phyloP scores from a whole-genome alignment of 2,888 invertebrate species.

The Mechanitis mazaeus region DNA sequence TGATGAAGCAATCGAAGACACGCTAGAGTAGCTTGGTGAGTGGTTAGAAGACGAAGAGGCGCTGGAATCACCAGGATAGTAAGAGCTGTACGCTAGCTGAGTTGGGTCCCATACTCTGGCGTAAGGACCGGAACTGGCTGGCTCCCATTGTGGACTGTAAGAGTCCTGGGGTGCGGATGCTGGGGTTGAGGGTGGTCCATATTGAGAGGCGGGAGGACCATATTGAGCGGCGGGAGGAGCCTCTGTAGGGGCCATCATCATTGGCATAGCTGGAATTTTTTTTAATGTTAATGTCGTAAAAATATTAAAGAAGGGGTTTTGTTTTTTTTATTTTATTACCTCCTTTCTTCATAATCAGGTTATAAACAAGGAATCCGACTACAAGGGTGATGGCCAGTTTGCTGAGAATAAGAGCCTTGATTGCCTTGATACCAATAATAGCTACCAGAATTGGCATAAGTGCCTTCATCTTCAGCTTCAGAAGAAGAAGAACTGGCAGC shows the following conservation, averaged over 20 bases:
- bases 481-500: constrained; percentile 84
- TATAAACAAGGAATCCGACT: constrained; percentile 87
- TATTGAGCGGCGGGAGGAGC: constrained; percentile 80
- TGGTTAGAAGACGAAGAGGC: constrained; percentile 76
- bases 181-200: constrained; percentile 68
- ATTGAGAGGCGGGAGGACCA: constrained; percentile 81
- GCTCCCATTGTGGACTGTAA: constrained; percentile 85
- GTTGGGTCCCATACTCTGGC: constrained; percentile 86
- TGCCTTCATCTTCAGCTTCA: constrained; percentile 90
- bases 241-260: constrained; percentile 80
- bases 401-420: constrained; percentile 89
- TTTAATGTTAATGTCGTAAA: neutral
- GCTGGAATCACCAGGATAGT: constrained; percentile 80
- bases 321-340: constrained; percentile 61
- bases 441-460: constrained; percentile 88
- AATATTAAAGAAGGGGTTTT: neutral
- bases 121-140: constrained; percentile 84
- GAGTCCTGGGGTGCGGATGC: constrained; percentile 81
- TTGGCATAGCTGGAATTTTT: constrained; percentile 78
- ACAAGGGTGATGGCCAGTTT: constrained; percentile 89
- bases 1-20: constrained; percentile 64
- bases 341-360: constrained; percentile 84
- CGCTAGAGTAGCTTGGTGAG: constrained; percentile 68
- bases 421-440: constrained; percentile 86
- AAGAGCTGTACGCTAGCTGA: constrained; percentile 82